Conservation (phyloP, 2,888 invertebrate species). For the Pheosia tremula region DNA sequence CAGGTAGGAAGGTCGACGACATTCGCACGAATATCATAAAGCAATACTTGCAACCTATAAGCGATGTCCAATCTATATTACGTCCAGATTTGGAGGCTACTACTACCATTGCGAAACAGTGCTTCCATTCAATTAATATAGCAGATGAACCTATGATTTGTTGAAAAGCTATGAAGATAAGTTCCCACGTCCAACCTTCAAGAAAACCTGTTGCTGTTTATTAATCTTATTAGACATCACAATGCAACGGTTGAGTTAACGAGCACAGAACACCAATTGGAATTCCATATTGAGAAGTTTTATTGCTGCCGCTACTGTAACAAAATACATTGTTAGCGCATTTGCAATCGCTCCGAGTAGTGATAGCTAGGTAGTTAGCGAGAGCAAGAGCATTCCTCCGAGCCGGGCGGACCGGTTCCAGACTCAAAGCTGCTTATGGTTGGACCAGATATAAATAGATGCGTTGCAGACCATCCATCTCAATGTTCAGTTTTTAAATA, state of each 20-base stretch:
- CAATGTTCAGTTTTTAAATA: constrained; percentile 61
- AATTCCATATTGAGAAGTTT: constrained; percentile 43
- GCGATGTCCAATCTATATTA: constrained; percentile 22
- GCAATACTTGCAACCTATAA: constrained; percentile 21
- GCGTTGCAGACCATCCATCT: constrained; percentile 76
- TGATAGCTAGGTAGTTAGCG: constrained; percentile 66
- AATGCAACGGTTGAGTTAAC: constrained; percentile 38
- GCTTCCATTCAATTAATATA: constrained; percentile 1
- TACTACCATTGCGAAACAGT: background rate
- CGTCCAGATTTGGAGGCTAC: constrained; percentile 15
- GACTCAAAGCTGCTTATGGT: constrained; percentile 72
- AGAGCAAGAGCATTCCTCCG: constrained; percentile 75
- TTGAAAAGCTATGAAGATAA: constrained; percentile 16
- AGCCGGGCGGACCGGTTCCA: constrained; percentile 76
- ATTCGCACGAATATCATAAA: constrained; percentile 32
- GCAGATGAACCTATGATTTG: background rate
- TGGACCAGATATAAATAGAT: constrained; percentile 81
- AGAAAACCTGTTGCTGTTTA: constrained; percentile 37
- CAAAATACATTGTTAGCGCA: constrained; percentile 69
- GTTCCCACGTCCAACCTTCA: constrained; percentile 35
- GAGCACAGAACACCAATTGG: constrained; percentile 34
- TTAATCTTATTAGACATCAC: constrained; percentile 43
- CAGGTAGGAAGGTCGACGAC: constrained; percentile 54
- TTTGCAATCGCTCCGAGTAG: constrained; percentile 61
- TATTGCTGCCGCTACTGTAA: constrained; percentile 52